phyloP scores from a whole-genome alignment of 2,888 invertebrate genomes.

The Xanthia icteritia region DNA sequence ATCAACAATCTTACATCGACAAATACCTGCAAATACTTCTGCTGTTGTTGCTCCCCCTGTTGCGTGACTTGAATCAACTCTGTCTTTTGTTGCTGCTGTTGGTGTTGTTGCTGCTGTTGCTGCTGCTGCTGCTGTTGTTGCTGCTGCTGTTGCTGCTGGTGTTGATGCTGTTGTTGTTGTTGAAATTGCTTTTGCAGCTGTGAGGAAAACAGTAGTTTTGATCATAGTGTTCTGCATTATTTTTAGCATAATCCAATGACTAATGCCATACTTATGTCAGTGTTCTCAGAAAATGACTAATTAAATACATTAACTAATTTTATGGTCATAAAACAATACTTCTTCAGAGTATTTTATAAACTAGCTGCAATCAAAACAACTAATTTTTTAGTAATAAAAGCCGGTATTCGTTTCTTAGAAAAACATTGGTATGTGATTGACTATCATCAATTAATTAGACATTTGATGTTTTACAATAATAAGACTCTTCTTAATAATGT shows the following conservation, averaged over 20 bases:
- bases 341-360: constrained; percentile 22
- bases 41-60: constrained; percentile 80
- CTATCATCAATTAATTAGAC: background rate
- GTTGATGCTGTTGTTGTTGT: constrained; percentile 67
- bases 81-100: constrained; percentile 83
- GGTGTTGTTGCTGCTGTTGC: constrained; percentile 79
- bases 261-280: background rate
- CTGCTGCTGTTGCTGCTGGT: constrained; percentile 81
- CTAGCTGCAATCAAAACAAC: background rate
- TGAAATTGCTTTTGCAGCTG: constrained; percentile 83
- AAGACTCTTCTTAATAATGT: background rate
- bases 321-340: constrained; percentile 2
- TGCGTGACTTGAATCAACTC: constrained; percentile 82
- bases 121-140: constrained; percentile 85
- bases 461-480: background rate
- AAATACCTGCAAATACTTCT: constrained; percentile 86
- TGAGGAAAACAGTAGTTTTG: constrained; percentile 24
- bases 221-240: background rate
- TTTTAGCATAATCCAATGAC: background rate
- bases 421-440: background rate
- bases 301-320: background rate
- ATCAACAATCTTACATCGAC: constrained; percentile 46
- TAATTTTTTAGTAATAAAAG: background rate
- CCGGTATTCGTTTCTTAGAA: background rate
- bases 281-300: background rate